Conservation (phyloP, 1,140 invertebrate species). For the Dryas iulia region DNA sequence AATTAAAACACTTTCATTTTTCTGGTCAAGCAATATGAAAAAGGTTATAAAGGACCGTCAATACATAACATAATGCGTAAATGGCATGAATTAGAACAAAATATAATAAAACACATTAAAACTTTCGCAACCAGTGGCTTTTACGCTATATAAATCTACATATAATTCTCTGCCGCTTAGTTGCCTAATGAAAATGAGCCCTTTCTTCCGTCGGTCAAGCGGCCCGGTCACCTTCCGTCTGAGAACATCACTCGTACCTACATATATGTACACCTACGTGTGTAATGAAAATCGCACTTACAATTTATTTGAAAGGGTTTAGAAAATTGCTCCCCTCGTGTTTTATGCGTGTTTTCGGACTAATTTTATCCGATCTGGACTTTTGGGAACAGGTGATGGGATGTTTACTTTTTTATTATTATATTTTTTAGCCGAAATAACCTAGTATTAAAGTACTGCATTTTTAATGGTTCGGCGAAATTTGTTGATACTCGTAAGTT, state of each 20-base stretch:
- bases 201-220: constrained; percentile 71
- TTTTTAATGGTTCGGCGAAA: no score
- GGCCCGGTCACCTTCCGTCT: constrained; percentile 51
- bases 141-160: constrained; percentile 52
- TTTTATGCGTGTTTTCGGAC: constrained; percentile 20
- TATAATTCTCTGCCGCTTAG: constrained; percentile 60
- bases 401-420: constrained; percentile 6
- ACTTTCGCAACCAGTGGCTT: constrained; percentile 41
- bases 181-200: constrained; percentile 77
- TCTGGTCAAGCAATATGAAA: no score
- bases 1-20: no score
- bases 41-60: no score
- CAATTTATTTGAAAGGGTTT: constrained; percentile 74
- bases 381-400: neutral
- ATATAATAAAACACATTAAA: constrained; percentile 1
- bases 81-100: constrained; percentile 1
- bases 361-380: constrained; percentile 15
- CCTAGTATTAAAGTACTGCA: no score
- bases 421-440: no score
- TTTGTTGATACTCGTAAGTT: no score
- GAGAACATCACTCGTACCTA: constrained; percentile 30
- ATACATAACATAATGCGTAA: no score
- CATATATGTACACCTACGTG: constrained; percentile 42
- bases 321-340: constrained; percentile 23
- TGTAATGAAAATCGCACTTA: constrained; percentile 71